Base-by-base conservation (phyloP, 2,113 vertebrate genomes). In the Irena cyanogastra region DNA sequence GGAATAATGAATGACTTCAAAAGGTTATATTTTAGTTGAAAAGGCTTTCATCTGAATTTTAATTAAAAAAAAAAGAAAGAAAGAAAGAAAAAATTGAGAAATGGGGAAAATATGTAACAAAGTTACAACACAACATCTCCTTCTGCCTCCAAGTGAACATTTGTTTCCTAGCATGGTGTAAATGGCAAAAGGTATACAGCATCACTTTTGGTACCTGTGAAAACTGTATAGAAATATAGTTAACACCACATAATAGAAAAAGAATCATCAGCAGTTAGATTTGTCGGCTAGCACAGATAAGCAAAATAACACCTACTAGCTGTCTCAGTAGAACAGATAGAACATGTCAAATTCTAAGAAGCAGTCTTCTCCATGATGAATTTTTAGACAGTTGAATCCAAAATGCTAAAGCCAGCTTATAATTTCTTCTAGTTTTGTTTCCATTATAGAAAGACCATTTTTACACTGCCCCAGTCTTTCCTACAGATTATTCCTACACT, bases 11-110 rank as follows among this genome's bases (percentile, higher is more conserved):
- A 92, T 4, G 0, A 88, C 85, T 96, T 96, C 90, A 93, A 92
- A 97, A 95, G 78, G 60, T 94, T 93, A 44, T 88, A 81, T 78
- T 92, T 94, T 92, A 78, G 54, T 76, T 90, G 64, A 93, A 95
- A 85, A 71, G 47, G 44, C 35, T 90, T 94, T 63, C 50, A 87
- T 83, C 59, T 90, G 91, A 92, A 79, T 92, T 94, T 91, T 82
- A 75, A 80, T 72, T 64, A 2, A n/a, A 49, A 52, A 49, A 72
- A 49, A 30, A 52, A 68, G 39, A 39, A 9, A 16, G 4, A 8
- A 35, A 1, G 37, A 41, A 3, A 13, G 8, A 42, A 53, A 84
- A 42, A 64, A 57, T 76, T 26, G 21, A 56, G 27, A 59, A 70
- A 79, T 1, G 3, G 6, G 15, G 4, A 6, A 89, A 70, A 90